These are phyloP conservation scores for Scomber colias DNA, from an alignment of 2,113 vertebrate genomes.

Conservation along the genomic window DNA sequence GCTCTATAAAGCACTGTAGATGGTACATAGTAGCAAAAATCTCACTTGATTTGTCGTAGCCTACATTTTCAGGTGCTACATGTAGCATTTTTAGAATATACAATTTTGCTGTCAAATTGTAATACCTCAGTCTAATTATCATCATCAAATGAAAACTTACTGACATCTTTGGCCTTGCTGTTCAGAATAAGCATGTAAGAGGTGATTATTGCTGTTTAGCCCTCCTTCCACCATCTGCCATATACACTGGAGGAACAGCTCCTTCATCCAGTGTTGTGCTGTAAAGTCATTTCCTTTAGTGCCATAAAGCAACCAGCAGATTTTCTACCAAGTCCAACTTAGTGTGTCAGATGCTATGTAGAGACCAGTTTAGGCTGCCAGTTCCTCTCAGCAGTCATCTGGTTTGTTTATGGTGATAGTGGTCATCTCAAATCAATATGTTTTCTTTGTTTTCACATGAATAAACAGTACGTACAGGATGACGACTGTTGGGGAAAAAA, in stretches of 20 bases:
- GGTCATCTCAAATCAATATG: not conserved
- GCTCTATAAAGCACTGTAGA: not conserved
- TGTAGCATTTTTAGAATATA: constrained; percentile 43
- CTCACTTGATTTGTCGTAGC: not conserved
- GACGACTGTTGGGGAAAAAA: constrained; percentile 4
- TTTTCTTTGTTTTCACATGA: not conserved
- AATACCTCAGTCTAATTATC: constrained; percentile 41
- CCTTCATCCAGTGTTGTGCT: constrained; percentile 11
- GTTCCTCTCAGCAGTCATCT: not conserved
- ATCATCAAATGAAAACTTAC: not conserved
- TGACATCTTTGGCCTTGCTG: constrained; percentile 1
- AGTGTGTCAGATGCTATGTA: not conserved
- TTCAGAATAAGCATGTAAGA: not conserved
- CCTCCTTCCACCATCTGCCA: not conserved
- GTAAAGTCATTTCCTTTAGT: constrained; percentile 31
- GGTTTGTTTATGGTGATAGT: not conserved
- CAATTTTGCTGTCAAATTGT: constrained; percentile 12
- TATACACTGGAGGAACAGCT: not conserved
- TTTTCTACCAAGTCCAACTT: constrained; percentile 36
- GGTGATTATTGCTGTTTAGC: not conserved
- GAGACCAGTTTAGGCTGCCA: not conserved
- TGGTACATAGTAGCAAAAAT: constrained; percentile 4
- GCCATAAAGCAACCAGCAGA: constrained; percentile 50
- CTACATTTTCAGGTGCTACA: constrained; percentile 6
- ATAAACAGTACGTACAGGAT: not conserved